phyloP scores from a whole-genome alignment of 2,888 invertebrate genomes.

The Hirtodrosophila cameraria region DNA sequence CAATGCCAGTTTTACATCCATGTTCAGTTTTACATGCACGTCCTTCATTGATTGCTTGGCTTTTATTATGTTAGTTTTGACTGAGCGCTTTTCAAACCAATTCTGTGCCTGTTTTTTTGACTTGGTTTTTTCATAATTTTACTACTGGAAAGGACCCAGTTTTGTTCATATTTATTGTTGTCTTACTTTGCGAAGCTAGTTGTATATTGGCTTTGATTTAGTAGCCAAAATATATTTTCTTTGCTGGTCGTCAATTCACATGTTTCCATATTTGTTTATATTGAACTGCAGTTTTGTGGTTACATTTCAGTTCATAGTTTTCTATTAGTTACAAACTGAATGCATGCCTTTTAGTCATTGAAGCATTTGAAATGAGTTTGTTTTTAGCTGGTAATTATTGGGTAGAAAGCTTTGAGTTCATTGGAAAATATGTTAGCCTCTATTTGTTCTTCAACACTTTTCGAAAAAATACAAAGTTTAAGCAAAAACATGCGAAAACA shows the following conservation, averaged over 20 bases:
- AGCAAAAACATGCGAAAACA: no score
- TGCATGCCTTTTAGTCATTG: not conserved
- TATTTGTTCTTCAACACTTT: no score
- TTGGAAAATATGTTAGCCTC: no score
- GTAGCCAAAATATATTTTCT: slow-evolving; percentile 49
- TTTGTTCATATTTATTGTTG: slow-evolving; percentile 52
- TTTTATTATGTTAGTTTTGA: slow-evolving; percentile 43
- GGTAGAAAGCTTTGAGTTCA: no score
- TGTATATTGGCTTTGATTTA: slow-evolving; percentile 36
- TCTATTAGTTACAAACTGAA: not conserved
- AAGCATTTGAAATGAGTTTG: not conserved
- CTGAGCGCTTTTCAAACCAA: slow-evolving; percentile 38
- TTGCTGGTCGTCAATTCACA: slow-evolving; percentile 9
- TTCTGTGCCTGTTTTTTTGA: not conserved
- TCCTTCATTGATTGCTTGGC: slow-evolving; percentile 44
- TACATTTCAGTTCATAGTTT: slow-evolving; percentile 16
- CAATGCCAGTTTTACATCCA: slow-evolving; percentile 35
- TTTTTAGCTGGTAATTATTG: no score
- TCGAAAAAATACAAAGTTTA: no score
- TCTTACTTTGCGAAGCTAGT: slow-evolving; percentile 12
- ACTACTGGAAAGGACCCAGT: slow-evolving; percentile 26
- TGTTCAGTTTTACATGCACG: slow-evolving; percentile 17
- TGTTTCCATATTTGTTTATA: slow-evolving; percentile 22
- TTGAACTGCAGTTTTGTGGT: slow-evolving; percentile 22
- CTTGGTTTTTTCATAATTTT: slow-evolving; percentile 9